These are phyloP conservation scores for Lysandra coridon DNA, from an alignment of 2,888 invertebrate species.

Conservation along the genomic window DNA sequence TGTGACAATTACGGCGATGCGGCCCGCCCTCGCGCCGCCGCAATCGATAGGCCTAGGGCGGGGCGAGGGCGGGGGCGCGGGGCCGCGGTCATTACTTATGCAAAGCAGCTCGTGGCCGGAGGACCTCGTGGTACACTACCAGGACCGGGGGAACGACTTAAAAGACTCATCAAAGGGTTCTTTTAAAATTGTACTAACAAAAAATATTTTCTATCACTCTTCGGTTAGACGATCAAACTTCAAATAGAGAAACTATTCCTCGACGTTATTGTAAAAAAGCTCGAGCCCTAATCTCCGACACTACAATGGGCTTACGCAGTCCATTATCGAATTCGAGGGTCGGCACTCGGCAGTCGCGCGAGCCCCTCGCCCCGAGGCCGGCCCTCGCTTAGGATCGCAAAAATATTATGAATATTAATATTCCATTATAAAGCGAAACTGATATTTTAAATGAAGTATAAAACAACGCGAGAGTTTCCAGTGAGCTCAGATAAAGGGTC, in stretches of 20 bases:
- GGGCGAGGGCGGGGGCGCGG: conserved; percentile 73
- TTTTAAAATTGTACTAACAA: background rate
- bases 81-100: conserved; percentile 72
- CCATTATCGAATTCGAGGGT: conserved; percentile 62
- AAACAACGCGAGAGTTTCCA: conserved; percentile 9
- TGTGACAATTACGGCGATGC: conserved; percentile 80
- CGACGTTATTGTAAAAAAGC: background rate
- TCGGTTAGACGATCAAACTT: background rate
- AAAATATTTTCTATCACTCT: background rate
- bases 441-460: conserved; percentile 3
- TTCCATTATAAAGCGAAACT: background rate
- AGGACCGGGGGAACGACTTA: conserved; percentile 33
- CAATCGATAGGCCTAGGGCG: conserved; percentile 86
- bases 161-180: background rate
- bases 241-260: background rate
- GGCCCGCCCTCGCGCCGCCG: conserved; percentile 81
- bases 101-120: conserved; percentile 59
- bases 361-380: conserved; percentile 60
- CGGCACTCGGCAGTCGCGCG: conserved; percentile 49
- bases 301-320: conserved; percentile 59
- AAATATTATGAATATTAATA: conserved; percentile 18
- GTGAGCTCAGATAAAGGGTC: conserved; percentile 57
- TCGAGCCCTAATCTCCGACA: conserved; percentile 61
- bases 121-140: conserved; percentile 33
- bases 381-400: conserved; percentile 34